Percentiles rank a stretch among this genome's conserved stretches.
phyloP scores from a whole-genome alignment of 1,140 invertebrate genomes.

The Meloidogyne hapla region DNA sequence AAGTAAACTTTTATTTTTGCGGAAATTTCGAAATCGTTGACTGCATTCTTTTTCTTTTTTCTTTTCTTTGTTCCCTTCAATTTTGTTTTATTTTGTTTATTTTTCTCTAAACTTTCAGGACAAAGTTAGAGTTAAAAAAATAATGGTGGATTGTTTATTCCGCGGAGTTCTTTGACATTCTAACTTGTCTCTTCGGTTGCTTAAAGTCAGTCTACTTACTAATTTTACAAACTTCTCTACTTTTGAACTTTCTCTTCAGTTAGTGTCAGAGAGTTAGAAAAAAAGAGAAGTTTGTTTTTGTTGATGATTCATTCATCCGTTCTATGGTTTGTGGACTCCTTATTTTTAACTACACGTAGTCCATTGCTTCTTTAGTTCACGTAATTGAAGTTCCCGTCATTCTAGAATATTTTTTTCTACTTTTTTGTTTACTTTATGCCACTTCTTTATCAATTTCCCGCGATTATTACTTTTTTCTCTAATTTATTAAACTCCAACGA shows the following conservation, averaged over 20 bases:
- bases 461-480: not conserved
- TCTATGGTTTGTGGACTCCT: conserved; percentile 2
- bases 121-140: not conserved
- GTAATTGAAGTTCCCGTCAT: not conserved
- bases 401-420: not conserved
- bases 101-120: not conserved
- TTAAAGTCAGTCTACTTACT: no score
- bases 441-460: not conserved
- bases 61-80: not conserved
- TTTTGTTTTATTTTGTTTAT: not conserved
- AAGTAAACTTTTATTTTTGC: not conserved
- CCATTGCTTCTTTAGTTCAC: not conserved
- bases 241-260: no score
- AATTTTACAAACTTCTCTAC: no score
- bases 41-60: not conserved
- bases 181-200: no score
- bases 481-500: not conserved
- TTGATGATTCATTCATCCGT: not conserved
- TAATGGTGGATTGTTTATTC: no score
- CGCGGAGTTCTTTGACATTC: no score
- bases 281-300: not conserved
- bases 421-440: not conserved
- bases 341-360: not conserved
- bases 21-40: not conserved
- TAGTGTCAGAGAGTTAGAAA: no score